Percentiles rank a stretch among this genome's conserved stretches.
These are phyloP conservation scores for Trinorchestia longiramus DNA, from an alignment of 1,140 invertebrate species.

Conservation along the genomic window DNA sequence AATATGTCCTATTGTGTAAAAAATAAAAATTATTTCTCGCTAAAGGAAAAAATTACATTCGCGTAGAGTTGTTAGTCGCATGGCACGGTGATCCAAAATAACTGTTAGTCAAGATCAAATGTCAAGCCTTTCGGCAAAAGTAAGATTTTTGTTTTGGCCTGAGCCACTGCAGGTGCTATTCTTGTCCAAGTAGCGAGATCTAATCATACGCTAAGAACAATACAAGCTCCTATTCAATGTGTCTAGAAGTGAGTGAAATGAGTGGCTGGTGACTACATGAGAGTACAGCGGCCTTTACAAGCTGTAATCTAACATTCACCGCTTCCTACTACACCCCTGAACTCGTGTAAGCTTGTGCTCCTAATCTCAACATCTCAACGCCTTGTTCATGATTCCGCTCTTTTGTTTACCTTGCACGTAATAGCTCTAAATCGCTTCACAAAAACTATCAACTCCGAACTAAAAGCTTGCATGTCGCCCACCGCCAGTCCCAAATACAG, in stretches of 20 bases:
- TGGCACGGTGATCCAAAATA: not conserved
- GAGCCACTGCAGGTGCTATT: not conserved
- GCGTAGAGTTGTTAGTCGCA: not conserved
- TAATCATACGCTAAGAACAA: constrained; percentile 18
- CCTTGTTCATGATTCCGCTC: not conserved
- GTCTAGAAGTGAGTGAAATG: not conserved
- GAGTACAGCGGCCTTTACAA: not conserved
- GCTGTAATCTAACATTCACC: not conserved
- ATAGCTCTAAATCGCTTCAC: not conserved
- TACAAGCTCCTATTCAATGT: not conserved
- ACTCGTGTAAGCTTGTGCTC: not conserved
- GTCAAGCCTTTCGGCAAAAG: not conserved
- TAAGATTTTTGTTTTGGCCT: not conserved
- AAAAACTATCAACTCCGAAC: not conserved
- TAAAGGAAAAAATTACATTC: not conserved
- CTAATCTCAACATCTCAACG: not conserved
- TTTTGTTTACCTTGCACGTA: not conserved
- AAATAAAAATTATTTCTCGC: not conserved
- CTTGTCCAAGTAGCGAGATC: not conserved
- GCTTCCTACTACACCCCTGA: not conserved
- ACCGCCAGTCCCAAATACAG: not conserved
- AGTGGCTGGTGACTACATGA: not conserved
- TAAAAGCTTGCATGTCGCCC: not conserved
- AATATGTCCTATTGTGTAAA: not conserved
- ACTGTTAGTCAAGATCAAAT: not conserved